Base-by-base conservation (phyloP, 1,140 invertebrate species). In the Anadara kagoshimensis region DNA sequence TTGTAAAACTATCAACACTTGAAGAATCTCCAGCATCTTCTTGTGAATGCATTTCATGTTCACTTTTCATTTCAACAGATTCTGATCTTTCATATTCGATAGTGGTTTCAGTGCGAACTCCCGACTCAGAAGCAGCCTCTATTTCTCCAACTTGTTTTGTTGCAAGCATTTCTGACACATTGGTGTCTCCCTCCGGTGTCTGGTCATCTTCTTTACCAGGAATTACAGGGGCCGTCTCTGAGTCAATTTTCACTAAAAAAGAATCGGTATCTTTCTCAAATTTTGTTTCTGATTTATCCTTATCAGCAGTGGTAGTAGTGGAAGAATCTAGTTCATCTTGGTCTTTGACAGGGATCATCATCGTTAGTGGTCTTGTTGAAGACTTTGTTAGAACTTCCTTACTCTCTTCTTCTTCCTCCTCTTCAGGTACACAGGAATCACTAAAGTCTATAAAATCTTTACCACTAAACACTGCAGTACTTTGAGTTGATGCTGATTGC, bases 1-100 rank as follows among this genome's bases (percentile, higher is more conserved):
- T 89, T 54, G 87, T 95, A 90, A 97, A 97, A 41, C 95, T 96
- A 86, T 97, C 96, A 84, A 94, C 94, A 47, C 92, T 94, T 0
- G 95, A 95, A 0, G 95, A 95, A 78, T 95, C 94, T 16, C 80
- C 86, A 45, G 75, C 58, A 77, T 89, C 86, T 67, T 88, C 86
- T 59, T 82, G 83, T 18, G 75, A 26, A 62, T 47, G 14, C 8
- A 43, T 22, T 11, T 59, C 58, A 7, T 69, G 57, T 24, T 71
- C 69, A 71, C 51, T 57, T 26, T 45, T 45, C 20, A 24, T 47
- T 49, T 24, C 45, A 5, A 22, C 16, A 22, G 36, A 44, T 63
- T 24, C 45, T 45, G 5, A 16, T 24, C 45, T 44, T 49, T 44
- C 45, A 12, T 63, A 24, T 24, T 43, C 45, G 1, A 51, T 51